These are phyloP conservation scores for Carcharodon carcharias DNA, from an alignment of 2,797 vertebrate species.

Conservation along the genomic window DNA sequence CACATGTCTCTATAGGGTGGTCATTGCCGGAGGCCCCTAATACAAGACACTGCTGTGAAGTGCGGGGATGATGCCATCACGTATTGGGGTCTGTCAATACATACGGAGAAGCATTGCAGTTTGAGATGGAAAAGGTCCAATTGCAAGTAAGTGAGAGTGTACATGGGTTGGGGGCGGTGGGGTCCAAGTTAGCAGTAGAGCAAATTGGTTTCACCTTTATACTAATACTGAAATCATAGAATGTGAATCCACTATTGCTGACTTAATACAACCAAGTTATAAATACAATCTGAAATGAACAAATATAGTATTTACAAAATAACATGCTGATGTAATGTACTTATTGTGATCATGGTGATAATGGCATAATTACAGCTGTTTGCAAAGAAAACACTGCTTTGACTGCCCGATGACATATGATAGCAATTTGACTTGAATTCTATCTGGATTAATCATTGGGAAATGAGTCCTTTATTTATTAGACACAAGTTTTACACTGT, in stretches of 20 bases:
- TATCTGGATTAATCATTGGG: background rate
- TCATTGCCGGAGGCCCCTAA: background rate
- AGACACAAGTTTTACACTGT: background rate
- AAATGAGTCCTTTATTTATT: background rate
- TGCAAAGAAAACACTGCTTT: background rate
- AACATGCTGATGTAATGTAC: background rate
- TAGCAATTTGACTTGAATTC: background rate
- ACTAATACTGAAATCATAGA: background rate
- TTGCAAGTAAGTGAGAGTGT: too few species aligned
- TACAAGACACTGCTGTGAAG: too few species aligned
- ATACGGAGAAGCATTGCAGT: too few species aligned
- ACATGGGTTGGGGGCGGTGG: too few species aligned
- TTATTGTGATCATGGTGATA: background rate
- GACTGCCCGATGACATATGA: background rate
- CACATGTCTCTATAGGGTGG: background rate
- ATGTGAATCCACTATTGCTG: background rate
- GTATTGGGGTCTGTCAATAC: too few species aligned
- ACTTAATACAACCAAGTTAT: constrained; percentile 1
- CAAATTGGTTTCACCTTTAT: background rate
- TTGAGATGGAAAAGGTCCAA: too few species aligned
- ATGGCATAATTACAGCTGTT: background rate
- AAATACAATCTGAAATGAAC: background rate
- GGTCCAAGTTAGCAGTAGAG: background rate
- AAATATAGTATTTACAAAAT: background rate
- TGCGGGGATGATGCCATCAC: too few species aligned